Base-by-base conservation (phyloP, 2,797 vertebrate genomes). In the Hoplostethus atlanticus region DNA sequence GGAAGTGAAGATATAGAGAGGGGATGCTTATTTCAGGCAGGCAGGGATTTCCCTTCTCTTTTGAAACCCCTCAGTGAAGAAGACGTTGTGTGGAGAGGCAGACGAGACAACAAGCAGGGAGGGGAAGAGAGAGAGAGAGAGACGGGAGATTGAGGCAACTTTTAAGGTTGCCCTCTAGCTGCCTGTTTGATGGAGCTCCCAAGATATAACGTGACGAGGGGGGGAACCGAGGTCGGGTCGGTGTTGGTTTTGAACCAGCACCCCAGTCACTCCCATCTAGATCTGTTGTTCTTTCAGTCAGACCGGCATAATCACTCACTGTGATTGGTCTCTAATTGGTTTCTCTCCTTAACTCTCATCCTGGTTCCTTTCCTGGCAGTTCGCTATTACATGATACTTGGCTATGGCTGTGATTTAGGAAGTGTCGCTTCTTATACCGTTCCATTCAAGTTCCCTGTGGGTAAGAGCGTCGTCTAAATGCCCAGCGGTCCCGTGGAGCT, bases 81-180 rank as follows among this genome's bases (percentile, higher is more conserved):
- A 81, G 77, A 68, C 61, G 64, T 81, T 68, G 50, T 48, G 16
- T 65, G 17, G 17, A 58, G 42, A 89, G 72, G 68, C 44, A 12
- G 68, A 51, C 58, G 21, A 42, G 38, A 61, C 36, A 31, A 55
- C 64, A 60, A 57, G 77, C 1, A 2, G 66, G 57, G 55, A 61
- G 38, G 52, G 11, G 12, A 64, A 53, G 51, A 21, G 4, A 52
- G 51, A 52, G 17, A 15, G 53, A 42, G 73, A 42, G 64, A 53
- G 56, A 59, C 53, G 67, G 71, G 63, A 68, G 77, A 70, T 68
- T 72, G 71, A 75, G 71, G 68, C 71, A 81, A 66, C 63, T 81
- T 73, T 82, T 71, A 55, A 81, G 58, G 78, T 73, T 77, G 68
- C 84, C 83, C 83, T 85, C 77, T 81, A 84, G 85, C 81, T 85